Percentiles rank a stretch among this genome's conserved stretches.
Evolutionary conservation across 1,140 invertebrate genomes (phyloP).

Genomic region (Trachymyrmex cornetzi): DNA sequence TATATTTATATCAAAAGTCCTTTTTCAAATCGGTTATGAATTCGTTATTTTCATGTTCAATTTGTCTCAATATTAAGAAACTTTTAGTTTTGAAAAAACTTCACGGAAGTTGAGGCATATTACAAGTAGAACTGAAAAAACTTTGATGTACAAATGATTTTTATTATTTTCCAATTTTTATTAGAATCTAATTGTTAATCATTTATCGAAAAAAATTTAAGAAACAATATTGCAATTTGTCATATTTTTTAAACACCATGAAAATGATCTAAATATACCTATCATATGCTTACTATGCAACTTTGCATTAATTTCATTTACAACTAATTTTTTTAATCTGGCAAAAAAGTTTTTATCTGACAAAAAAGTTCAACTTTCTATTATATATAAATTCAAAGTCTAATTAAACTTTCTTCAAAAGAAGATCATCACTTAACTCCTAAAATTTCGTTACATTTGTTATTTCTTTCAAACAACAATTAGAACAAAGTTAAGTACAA

Average conservation of each 20-base stretch:
- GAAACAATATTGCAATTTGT: not conserved
- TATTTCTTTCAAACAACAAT: not conserved
- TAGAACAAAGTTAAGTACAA: not conserved
- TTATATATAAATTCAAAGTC: not conserved
- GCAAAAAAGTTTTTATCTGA: not conserved
- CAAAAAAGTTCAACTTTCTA: not conserved
- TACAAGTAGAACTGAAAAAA: not conserved
- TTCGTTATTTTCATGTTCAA: not conserved
- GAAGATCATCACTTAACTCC: not conserved
- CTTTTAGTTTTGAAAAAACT: not conserved
- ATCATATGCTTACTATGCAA: too few species aligned
- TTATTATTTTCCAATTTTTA: not conserved
- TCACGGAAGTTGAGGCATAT: not conserved
- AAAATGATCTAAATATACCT: slow-evolving; percentile 1
- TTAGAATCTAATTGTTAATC: not conserved
- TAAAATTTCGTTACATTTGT: slow-evolving; percentile 3
- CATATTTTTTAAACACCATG: not conserved
- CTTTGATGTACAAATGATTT: not conserved
- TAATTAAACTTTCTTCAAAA: not conserved
- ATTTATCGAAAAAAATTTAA: not conserved
- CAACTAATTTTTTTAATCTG: too few species aligned
- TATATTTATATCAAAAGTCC: not conserved
- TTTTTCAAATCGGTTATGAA: not conserved
- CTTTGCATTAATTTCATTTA: slow-evolving; percentile 9
- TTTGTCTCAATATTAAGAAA: not conserved